Evolutionary conservation across 2,888 invertebrate genomes (phyloP).

Genomic region (Ptilodon capucinus): DNA sequence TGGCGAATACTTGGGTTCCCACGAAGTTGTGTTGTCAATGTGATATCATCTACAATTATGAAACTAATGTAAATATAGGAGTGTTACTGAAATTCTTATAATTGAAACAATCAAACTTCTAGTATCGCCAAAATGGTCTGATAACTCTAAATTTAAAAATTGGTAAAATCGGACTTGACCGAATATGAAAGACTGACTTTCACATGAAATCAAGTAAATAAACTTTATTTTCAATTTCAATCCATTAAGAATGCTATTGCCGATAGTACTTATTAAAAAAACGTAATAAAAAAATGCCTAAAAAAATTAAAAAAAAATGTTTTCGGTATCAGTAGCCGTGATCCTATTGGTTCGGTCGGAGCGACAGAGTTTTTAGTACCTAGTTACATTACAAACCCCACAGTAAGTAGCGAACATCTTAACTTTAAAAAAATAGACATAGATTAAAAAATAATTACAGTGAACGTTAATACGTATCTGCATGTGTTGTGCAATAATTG

Average conservation of each 20-base stretch:
- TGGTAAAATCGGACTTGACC: conserved; percentile 24
- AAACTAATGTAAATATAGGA: conserved; percentile 14
- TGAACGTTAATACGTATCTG: conserved; percentile 74
- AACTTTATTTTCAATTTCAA: conserved; percentile 7
- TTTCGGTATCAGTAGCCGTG: conserved; percentile 19
- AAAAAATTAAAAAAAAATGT: conserved; percentile 12
- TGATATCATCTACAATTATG: conserved; percentile 18
- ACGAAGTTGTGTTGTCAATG: conserved; percentile 13
- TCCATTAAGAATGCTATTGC: not conserved
- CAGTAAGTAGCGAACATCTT: conserved; percentile 43
- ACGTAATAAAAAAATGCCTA: conserved; percentile 13
- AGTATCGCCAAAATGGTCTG: conserved; percentile 22
- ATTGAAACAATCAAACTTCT: conserved; percentile 18
- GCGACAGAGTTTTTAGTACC: conserved; percentile 51
- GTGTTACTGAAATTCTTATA: conserved; percentile 6
- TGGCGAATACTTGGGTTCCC: conserved; percentile 20
- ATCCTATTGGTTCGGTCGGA: conserved; percentile 39
- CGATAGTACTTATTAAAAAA: conserved; percentile 9
- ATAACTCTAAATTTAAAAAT: conserved; percentile 1
- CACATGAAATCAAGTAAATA: conserved; percentile 13
- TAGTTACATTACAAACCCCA: conserved; percentile 36
- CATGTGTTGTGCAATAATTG: conserved; percentile 79
- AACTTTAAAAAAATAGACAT: conserved; percentile 44
- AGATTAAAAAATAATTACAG: conserved; percentile 34
- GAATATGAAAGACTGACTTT: conserved; percentile 29